phyloP scores from a whole-genome alignment of 2,113 vertebrate genomes.

The Lepidiolamprologus cunningtoni region DNA sequence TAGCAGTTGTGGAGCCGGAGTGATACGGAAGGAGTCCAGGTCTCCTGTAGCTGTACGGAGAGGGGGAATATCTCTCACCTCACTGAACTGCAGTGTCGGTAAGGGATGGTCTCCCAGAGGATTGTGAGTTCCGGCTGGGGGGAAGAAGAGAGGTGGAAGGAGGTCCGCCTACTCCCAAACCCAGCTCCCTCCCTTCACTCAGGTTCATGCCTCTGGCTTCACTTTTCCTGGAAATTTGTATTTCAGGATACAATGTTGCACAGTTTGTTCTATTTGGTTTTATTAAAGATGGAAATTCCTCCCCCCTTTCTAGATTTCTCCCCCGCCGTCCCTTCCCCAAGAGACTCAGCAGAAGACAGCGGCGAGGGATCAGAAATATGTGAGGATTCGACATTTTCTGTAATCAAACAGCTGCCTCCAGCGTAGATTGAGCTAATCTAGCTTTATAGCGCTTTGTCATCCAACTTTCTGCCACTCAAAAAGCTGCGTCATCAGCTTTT shows the following conservation, averaged over 20 bases:
- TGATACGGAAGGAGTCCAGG: accelerated
- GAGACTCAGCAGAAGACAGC: no score
- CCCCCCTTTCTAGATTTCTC: no score
- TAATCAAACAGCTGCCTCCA: no score
- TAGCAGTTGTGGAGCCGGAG: neutral
- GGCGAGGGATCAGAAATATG: no score
- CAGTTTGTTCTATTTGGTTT: neutral
- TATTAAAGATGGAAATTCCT: neutral
- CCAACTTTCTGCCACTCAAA: no score
- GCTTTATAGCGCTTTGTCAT: no score
- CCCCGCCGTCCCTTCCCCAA: no score
- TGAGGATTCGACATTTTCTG: no score
- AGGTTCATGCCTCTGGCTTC: neutral
- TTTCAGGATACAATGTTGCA: neutral
- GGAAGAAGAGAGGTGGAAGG: neutral
- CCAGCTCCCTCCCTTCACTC: neutral
- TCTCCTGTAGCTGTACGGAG: neutral
- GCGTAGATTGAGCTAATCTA: no score
- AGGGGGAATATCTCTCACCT: neutral
- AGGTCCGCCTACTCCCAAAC: neutral
- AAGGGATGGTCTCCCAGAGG: neutral
- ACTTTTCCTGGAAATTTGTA: neutral
- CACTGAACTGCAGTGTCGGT: neutral
- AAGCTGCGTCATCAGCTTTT: no score
- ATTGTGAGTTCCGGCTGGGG: neutral